Evolutionary conservation across 2,797 vertebrate species (phyloP).

Genomic region (Synanceia verrucosa): DNA sequence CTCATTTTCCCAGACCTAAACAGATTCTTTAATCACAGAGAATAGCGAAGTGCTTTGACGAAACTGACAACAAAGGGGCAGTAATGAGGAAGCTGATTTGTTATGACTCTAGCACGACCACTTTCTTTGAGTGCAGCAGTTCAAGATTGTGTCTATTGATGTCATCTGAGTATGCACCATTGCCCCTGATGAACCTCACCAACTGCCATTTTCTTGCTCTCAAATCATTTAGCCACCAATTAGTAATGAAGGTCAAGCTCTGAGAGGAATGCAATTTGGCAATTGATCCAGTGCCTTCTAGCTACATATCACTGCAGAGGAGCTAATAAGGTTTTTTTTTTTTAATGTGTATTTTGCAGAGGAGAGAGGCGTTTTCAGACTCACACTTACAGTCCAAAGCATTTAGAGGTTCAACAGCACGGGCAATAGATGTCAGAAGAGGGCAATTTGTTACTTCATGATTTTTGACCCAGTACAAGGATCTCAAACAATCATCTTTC

Average conservation of each 20-base stretch:
- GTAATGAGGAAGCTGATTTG: conserved; percentile 49
- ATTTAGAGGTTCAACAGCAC: background rate
- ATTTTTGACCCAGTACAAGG: background rate
- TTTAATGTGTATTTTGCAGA: background rate
- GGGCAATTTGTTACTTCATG: background rate
- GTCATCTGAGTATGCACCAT: conserved; percentile 4
- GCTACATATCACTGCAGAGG: background rate
- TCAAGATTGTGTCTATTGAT: conserved; percentile 31
- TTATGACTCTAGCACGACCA: conserved; percentile 35
- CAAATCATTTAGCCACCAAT: conserved; percentile 46
- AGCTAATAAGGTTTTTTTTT: background rate
- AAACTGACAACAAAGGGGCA: conserved; percentile 32
- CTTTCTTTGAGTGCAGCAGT: conserved; percentile 28
- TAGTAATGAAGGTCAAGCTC: conserved; percentile 37
- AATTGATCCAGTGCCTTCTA: conserved; percentile 1
- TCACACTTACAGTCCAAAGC: background rate
- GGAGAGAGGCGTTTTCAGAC: background rate
- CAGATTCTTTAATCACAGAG: conserved; percentile 37
- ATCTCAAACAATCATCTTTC: background rate
- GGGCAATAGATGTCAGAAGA: background rate
- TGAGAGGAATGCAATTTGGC: conserved; percentile 27
- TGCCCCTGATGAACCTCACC: conserved; percentile 30
- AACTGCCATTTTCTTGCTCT: conserved; percentile 35
- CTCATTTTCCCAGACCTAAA: conserved; percentile 39
- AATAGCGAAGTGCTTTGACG: conserved; percentile 22